Percentiles rank a stretch among this genome's conserved stretches.
Evolutionary conservation across 2,113 vertebrate genomes (phyloP).

Genomic region (Nanorana parkeri): DNA sequence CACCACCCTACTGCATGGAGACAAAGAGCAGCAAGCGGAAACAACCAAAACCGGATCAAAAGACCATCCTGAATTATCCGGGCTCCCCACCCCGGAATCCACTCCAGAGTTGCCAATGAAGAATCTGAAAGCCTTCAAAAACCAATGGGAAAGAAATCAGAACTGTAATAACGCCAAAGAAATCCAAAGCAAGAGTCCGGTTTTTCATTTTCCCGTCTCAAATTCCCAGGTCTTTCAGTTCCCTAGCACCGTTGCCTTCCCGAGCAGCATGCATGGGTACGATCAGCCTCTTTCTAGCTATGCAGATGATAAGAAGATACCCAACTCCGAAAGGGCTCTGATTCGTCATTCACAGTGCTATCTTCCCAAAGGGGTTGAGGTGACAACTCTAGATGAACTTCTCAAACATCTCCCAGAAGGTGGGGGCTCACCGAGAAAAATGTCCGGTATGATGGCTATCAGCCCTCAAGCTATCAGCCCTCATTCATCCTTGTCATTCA

Average conservation of each 20-base stretch:
- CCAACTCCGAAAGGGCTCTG: conserved; percentile 75
- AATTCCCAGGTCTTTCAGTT: conserved; percentile 76
- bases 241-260: conserved; percentile 67
- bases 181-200: conserved; percentile 72
- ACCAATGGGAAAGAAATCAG: conserved; percentile 90
- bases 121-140: conserved; percentile 81
- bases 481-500: conserved; percentile 68
- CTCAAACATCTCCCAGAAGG: conserved; percentile 86
- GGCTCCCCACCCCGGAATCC: conserved; percentile 87
- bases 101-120: conserved; percentile 88
- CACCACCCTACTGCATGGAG: conserved; percentile 80
- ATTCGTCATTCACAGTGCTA: conserved; percentile 76
- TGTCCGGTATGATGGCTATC: neutral
- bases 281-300: conserved; percentile 65
- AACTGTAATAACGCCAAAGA: conserved; percentile 85
- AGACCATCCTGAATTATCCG: conserved; percentile 81
- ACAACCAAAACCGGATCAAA: conserved; percentile 66
- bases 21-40: conserved; percentile 70
- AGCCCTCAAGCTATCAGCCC: conserved; percentile 64
- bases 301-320: conserved; percentile 79
- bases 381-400: conserved; percentile 87
- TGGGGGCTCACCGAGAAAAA: conserved; percentile 68
- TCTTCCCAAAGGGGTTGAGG: conserved; percentile 82
- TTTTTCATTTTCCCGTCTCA: conserved; percentile 68
- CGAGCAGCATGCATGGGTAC: conserved; percentile 66